Evolutionary conservation across 2,113 vertebrate genomes (phyloP).

Genomic region (Embiotoca jacksoni): DNA sequence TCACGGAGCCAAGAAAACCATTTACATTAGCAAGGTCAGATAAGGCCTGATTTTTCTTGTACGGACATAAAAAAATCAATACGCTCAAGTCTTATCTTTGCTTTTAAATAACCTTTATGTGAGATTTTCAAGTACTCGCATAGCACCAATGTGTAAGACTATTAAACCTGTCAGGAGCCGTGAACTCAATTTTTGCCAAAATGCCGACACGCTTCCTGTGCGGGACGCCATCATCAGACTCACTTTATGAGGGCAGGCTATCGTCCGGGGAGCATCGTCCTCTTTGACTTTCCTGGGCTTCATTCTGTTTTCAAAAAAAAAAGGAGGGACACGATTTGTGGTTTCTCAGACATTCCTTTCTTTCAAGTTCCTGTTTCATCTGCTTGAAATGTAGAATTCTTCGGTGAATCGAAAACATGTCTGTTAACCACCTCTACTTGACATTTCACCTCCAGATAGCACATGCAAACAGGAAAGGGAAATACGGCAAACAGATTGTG

Average conservation of each 20-base stretch:
- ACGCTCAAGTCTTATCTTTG: not conserved
- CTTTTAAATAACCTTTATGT: slow-evolving; percentile 36
- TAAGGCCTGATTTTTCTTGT: slow-evolving; percentile 15
- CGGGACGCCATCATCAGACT: slow-evolving; percentile 65
- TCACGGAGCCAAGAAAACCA: not conserved
- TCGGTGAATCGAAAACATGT: too few species aligned
- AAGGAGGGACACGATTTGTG: not conserved
- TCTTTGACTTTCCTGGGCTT: slow-evolving; percentile 99
- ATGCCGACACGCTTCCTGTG: not conserved
- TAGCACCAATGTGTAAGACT: slow-evolving; percentile 1
- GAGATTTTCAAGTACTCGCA: slow-evolving; percentile 8
- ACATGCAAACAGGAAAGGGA: too few species aligned
- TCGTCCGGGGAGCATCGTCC: slow-evolving; percentile 97
- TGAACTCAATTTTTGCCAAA: not conserved
- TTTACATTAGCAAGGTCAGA: slow-evolving; percentile 34
- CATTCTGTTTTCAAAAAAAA: slow-evolving; percentile 86
- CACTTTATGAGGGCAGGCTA: slow-evolving; percentile 99
- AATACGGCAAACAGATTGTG: too few species aligned
- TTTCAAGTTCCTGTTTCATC: too few species aligned
- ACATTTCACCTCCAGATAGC: too few species aligned
- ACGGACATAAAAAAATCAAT: slow-evolving; percentile 47
- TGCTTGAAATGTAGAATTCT: too few species aligned
- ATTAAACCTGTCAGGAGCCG: not conserved
- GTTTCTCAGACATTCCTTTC: too few species aligned
- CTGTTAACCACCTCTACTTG: too few species aligned